phyloP scores from a whole-genome alignment of 2,888 invertebrate species.

The Diaperis boleti region DNA sequence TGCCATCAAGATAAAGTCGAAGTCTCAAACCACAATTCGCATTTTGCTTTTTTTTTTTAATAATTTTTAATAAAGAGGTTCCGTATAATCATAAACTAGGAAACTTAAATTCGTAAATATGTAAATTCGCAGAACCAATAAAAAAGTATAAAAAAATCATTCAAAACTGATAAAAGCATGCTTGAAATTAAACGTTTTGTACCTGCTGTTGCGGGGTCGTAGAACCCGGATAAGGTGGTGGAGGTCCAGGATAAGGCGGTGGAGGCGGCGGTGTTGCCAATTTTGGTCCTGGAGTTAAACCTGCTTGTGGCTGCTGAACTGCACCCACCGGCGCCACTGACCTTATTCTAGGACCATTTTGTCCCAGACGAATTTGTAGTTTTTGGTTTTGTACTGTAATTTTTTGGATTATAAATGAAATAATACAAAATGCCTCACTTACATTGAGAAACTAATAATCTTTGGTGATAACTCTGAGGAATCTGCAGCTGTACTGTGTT shows the following conservation, averaged over 20 bases:
- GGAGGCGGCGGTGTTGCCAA: conserved; percentile 75
- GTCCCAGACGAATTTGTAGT: conserved; percentile 62
- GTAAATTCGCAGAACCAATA: no score
- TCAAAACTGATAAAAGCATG: conserved; percentile 41
- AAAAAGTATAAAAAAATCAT: conserved; percentile 27
- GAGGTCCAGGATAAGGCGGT: conserved; percentile 79
- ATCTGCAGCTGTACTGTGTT: conserved; percentile 72
- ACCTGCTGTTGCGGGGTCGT: conserved; percentile 54
- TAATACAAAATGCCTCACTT: not conserved
- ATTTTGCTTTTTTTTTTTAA: no score
- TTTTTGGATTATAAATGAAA: not conserved
- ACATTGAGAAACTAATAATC: conserved; percentile 57
- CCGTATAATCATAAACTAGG: no score
- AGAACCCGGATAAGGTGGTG: conserved; percentile 77
- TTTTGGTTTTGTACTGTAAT: conserved; percentile 59
- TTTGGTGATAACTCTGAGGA: conserved; percentile 66
- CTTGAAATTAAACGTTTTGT: conserved; percentile 26
- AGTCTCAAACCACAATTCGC: no score
- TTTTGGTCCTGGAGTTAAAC: conserved; percentile 64
- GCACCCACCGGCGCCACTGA: conserved; percentile 46
- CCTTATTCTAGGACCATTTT: conserved; percentile 54
- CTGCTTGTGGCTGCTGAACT: conserved; percentile 56
- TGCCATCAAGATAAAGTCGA: no score
- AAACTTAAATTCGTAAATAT: no score
- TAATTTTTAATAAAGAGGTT: no score